Evolutionary conservation across 2,888 invertebrate species (phyloP).

Genomic region (Netelia virgata): DNA sequence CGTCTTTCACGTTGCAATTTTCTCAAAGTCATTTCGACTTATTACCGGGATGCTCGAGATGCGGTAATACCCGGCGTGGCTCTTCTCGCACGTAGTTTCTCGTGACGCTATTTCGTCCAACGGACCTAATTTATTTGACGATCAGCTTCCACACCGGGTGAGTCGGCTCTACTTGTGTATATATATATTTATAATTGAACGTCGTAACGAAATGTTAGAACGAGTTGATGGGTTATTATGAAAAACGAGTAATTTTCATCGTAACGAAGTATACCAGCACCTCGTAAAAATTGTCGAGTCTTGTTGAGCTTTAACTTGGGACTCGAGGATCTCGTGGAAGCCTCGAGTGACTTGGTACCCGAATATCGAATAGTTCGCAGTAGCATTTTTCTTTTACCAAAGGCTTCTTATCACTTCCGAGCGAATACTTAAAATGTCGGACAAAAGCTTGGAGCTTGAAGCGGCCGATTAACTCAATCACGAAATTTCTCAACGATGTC

Average conservation of each 20-base stretch:
- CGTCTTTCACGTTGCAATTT: conserved; percentile 47
- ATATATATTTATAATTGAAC: conserved; percentile 2
- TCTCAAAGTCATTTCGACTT: conserved; percentile 49
- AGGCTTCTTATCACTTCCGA: background rate
- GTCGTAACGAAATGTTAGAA: background rate
- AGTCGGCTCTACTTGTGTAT: background rate
- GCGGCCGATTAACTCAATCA: background rate
- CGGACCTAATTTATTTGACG: conserved; percentile 29
- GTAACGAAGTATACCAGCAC: conserved; percentile 31
- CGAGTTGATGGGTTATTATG: background rate
- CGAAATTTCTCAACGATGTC: no score
- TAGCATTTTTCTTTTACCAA: conserved; percentile 69
- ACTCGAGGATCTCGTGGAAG: conserved; percentile 54
- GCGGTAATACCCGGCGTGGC: background rate
- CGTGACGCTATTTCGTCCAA: background rate
- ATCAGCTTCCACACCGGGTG: conserved; percentile 8
- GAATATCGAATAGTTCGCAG: conserved; percentile 73
- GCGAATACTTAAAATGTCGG: background rate
- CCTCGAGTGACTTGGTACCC: conserved; percentile 64
- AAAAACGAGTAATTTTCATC: conserved; percentile 8
- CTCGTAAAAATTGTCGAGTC: conserved; percentile 61
- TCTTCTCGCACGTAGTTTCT: conserved; percentile 1
- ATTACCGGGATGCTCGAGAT: conserved; percentile 29
- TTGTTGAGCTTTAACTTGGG: conserved; percentile 58
- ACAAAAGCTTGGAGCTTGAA: conserved; percentile 6